Evolutionary conservation across 2,888 invertebrate genomes (phyloP), one percentile per base, ranked within the genome.

Genomic region (Harpalus rubripes): DNA sequence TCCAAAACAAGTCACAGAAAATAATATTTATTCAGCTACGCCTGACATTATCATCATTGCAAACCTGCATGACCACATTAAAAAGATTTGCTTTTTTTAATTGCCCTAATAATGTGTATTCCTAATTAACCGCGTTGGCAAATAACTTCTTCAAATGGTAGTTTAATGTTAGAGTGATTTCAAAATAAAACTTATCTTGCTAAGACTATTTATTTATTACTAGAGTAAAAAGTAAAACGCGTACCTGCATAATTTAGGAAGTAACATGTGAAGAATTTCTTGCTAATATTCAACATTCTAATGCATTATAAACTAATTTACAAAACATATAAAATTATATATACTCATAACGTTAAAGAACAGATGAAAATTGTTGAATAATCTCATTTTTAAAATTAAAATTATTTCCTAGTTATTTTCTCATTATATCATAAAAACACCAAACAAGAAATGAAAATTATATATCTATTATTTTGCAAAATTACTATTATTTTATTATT

Each of bases 81-180:
- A 52, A 52, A 52, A 52, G 44, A 52, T 52, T 52, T 52, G 12
- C 44, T 52, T 52, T 52, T 52, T 52, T 52, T 52, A 52, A 52
- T 52, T 52, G 12, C 44, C 10, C 2, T 12, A 52, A 52, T 52
- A 52, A 12, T 52, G 44, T 52, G 12, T 12, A 52, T 2, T 52
- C 44, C 44, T 52, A 52, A 52, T 52, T 52, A 52, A 12, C 44
- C 4, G 44, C 8, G 44, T 52, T 52, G 44, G 44, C 44, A 52
- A 52, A 52, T 52, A 52, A 52, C 44, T 52, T 52, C 44, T 52
- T 52, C 44, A 52, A 52, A 52, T 52, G 44, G 44, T 52, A 52
- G 10, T 10, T 52, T 52, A 52, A 52, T 52, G 44, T 52, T 52
- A 10, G 10, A 10, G 1, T 52, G 44, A 52, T 52, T 52, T 52